phyloP scores from a whole-genome alignment of 2,797 vertebrate species.

The Fratercula arctica region DNA sequence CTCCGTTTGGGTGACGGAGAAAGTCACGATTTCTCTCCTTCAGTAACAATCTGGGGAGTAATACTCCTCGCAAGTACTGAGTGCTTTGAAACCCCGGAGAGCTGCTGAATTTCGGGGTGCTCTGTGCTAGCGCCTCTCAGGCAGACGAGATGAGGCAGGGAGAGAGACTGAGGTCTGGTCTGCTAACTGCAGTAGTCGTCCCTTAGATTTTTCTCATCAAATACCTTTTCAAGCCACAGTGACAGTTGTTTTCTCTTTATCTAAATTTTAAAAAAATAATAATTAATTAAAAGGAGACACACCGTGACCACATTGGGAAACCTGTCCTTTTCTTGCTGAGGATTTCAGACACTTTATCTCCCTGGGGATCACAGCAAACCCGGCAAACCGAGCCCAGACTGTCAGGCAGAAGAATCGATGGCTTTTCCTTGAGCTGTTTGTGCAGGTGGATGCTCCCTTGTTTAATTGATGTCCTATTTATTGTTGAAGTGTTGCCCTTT shows the following conservation, averaged over 20 bases:
- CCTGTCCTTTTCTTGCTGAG: neutral
- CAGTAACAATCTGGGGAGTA: neutral
- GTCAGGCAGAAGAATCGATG: neutral
- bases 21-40: neutral
- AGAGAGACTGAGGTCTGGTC: neutral
- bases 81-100: neutral
- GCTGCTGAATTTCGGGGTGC: neutral
- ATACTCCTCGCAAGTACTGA: neutral
- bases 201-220: neutral
- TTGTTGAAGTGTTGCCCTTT: neutral
- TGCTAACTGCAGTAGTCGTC: neutral
- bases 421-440: neutral
- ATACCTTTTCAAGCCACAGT: neutral
- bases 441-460: neutral
- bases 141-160: neutral
- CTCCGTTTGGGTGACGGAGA: neutral
- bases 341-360: neutral
- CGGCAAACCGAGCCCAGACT: neutral
- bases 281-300: neutral
- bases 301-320: fast-evolving
- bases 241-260: neutral
- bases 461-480: constrained; percentile 30
- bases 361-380: neutral
- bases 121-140: neutral
- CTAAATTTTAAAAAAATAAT: neutral